Base-by-base conservation (phyloP, 2,888 invertebrate genomes). In the Agrilus biguttatus region DNA sequence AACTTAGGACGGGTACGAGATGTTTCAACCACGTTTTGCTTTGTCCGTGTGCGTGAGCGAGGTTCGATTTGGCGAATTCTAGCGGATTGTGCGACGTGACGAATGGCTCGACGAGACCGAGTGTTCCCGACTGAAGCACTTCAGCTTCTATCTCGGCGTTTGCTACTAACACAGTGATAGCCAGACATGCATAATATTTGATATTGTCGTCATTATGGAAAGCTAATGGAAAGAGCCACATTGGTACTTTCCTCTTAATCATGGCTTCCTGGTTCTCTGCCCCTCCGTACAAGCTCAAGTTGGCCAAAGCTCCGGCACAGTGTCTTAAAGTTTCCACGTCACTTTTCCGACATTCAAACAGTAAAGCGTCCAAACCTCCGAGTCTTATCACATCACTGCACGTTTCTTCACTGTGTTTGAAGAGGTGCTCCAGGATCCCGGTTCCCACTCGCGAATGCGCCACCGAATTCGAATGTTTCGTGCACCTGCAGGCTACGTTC, bases 91-190 rank as follows among this genome's bases (percentile, higher is more conserved):
- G 95, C 2, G 86, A 75, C 12, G 86, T 87, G 12, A 98, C 86
- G 65, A 98, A 98, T 0, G 96, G 96, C 62, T 97, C 95, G 1
- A 98, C 95, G 49, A 98, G 76, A 58, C 91, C 87, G 55, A 98
- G 68, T 2, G 97, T 96, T n/a, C 95, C 97, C 0, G 96, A 95
- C 63, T 90, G 88, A 19, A 90, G 70, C 1, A 98, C 96, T 33
- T 90, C 91, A 0, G 93, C 89, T 72, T 97, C 97, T 52, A 97
- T 90, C 72, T 98, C 97, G 58, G 93, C 92, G 65, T 96, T 96
- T 8, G 95, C 93, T 19, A 95, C 93, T 49, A 97, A 73, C 23
- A 91, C 91, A 5, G 96, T 91, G 51, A 97, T 96, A 28, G 97
- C 97, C 58, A 98, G 72, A 62, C 97, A 98, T 10, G 98, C 97